A percentile compares a stretch with the other conserved stretches of the same genome.
These are phyloP conservation scores for Tenrec ecaudatus DNA, from an alignment of 2,113 vertebrate genomes.

Conservation along the genomic window DNA sequence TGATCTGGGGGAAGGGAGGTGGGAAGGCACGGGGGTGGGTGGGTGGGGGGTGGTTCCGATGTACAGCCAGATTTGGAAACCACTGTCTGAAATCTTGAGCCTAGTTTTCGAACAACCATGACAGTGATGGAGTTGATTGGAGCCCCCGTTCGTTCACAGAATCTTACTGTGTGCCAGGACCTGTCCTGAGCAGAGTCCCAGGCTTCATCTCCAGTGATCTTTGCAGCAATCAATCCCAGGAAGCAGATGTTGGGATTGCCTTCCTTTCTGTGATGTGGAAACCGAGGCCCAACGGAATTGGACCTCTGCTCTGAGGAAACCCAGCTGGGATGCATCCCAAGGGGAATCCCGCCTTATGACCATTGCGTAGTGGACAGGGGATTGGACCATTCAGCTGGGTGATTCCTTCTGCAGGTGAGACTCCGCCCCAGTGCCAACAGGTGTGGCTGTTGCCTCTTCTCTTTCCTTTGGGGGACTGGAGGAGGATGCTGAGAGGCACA, in stretches of 20 bases:
- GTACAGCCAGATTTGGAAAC: not conserved
- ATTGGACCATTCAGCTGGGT: not conserved
- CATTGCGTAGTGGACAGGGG: not conserved
- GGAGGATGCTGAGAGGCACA: conserved; percentile 58
- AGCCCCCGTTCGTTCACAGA: not conserved
- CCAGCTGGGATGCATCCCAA: not conserved
- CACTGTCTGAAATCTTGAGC: conserved; percentile 72
- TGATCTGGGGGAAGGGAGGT: not conserved
- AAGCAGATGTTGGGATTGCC: not conserved
- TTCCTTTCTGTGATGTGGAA: not conserved
- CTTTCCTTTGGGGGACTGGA: not conserved
- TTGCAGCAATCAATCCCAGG: not conserved
- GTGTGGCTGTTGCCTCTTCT: not conserved
- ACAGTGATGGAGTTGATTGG: not conserved
- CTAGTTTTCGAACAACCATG: conserved; percentile 68
- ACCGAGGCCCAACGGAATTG: not conserved
- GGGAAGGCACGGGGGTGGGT: too few species aligned
- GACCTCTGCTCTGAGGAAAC: not conserved
- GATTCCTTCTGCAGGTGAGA: not conserved
- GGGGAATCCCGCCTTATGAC: not conserved
- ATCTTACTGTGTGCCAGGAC: not conserved
- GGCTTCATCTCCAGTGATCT: not conserved
- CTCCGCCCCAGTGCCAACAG: not conserved
- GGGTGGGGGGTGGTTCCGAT: not conserved
- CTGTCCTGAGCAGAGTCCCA: not conserved